phyloP scores from a whole-genome alignment of 1,140 invertebrate species.

The Galleria mellonella region DNA sequence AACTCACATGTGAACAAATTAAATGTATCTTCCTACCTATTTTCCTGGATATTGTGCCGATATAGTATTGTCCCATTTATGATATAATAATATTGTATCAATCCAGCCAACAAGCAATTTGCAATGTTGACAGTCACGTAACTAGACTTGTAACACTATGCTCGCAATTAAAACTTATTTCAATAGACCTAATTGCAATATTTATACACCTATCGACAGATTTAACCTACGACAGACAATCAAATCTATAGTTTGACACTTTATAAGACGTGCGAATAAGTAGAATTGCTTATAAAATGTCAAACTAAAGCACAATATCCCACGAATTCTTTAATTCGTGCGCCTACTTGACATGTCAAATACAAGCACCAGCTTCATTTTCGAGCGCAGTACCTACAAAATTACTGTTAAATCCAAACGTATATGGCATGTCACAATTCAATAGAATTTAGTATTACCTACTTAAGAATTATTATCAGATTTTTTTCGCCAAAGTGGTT shows the following conservation, averaged over 20 bases:
- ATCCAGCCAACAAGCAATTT: too few species aligned
- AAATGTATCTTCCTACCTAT: constrained; percentile 10
- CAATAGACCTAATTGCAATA: constrained; percentile 7
- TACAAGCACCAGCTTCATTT: not conserved
- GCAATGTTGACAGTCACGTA: too few species aligned
- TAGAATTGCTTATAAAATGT: too few species aligned
- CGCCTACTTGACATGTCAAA: not conserved
- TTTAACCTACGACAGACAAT: not conserved
- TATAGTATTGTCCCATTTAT: not conserved
- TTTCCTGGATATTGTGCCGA: constrained; percentile 6
- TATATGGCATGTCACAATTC: constrained; percentile 42
- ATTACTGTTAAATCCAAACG: constrained; percentile 21
- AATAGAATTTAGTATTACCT: constrained; percentile 19
- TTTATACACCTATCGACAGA: too few species aligned
- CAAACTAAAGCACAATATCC: too few species aligned
- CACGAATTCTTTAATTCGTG: too few species aligned
- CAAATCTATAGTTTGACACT: too few species aligned
- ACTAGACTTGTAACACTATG: constrained; percentile 3
- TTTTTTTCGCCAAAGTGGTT: constrained; percentile 33
- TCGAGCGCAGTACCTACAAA: not conserved
- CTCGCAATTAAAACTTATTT: constrained; percentile 9
- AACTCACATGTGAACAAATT: constrained; percentile 10
- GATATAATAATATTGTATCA: too few species aligned
- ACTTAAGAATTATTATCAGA: constrained; percentile 12
- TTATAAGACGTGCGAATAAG: too few species aligned